Evolutionary conservation across 2,888 invertebrate species (phyloP).

Genomic region (Nephrotoma appendiculata): DNA sequence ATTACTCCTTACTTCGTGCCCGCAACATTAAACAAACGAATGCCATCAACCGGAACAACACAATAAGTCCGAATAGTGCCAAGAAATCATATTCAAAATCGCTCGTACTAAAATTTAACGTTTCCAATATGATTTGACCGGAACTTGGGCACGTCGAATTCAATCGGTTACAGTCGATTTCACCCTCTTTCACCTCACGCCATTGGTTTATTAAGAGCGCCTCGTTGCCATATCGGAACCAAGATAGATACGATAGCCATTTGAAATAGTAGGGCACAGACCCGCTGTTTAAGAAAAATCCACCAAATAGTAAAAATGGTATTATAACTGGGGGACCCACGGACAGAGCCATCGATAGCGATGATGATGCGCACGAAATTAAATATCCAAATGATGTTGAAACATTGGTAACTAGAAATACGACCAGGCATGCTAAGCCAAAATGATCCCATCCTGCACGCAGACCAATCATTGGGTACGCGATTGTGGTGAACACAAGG

Average conservation of each 20-base stretch:
- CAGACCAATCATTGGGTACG: slow-evolving; percentile 82
- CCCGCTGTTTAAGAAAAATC: slow-evolving; percentile 86
- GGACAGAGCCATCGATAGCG: slow-evolving; percentile 76
- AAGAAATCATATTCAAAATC: slow-evolving; percentile 55
- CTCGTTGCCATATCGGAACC: slow-evolving; percentile 88
- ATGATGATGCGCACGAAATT: slow-evolving; percentile 73
- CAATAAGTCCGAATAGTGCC: slow-evolving; percentile 52
- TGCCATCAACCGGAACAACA: slow-evolving; percentile 60
- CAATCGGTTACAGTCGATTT: slow-evolving; percentile 57
- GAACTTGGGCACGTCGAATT: slow-evolving; percentile 65
- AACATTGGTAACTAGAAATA: slow-evolving; percentile 74
- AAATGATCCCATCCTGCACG: slow-evolving; percentile 59
- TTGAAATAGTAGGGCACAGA: slow-evolving; percentile 72
- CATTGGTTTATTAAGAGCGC: slow-evolving; percentile 81
- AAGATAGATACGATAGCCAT: slow-evolving; percentile 79
- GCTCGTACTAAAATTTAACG: slow-evolving; percentile 59
- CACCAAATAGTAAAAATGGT: slow-evolving; percentile 88
- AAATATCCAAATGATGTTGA: slow-evolving; percentile 86
- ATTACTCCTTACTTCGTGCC: slow-evolving; percentile 44
- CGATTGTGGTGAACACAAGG: slow-evolving; percentile 62
- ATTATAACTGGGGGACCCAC: slow-evolving; percentile 85
- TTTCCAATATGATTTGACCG: slow-evolving; percentile 64
- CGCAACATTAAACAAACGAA: slow-evolving; percentile 58
- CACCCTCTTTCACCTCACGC: slow-evolving; percentile 54
- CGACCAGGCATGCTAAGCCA: slow-evolving; percentile 49